Evolutionary conservation across 2,113 vertebrate genomes (phyloP), one percentile per base, ranked within the genome.

Genomic region (Lycaon pictus): DNA sequence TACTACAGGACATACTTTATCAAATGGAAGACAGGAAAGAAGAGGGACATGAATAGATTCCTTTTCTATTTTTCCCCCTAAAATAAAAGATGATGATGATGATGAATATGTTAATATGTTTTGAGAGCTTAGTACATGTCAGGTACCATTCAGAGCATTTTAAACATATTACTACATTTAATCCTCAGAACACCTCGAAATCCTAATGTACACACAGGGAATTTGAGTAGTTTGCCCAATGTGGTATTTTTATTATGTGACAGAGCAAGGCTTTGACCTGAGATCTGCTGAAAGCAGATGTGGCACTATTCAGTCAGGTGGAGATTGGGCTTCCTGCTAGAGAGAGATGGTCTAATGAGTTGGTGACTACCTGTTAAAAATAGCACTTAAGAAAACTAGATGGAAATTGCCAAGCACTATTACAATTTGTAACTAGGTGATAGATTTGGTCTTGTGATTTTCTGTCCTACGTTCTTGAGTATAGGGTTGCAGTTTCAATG

Each of bases 401-500:
- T 97, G 89, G 71, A 79, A 63, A 5, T 6, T 84, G 48, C 93
- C 65, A 29, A 93, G 83, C 90, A 85, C 90, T 96, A 93, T 92
- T 96, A 96, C 83, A 16, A 32, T 96, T 58, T 98, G 55, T 92
- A 97, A 97, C 95, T 71, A 95, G 87, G 84, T 97, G 97, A 89
- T 92, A 74, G 89, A 92, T 87, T 83, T 96, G 87, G 81, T 98
- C 79, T 80, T 94, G 51, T 97, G 77, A 85, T 96, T 10, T 96
- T 37, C 37, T 7, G 51, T 11, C 16, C 74, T 8, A n/a, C 62
- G 22, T 77, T 96, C 92, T 84, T 93, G 80, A 95, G 69, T 97
- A 58, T 85, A 96, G 88, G 19, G 88, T 97, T 98, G 35, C 83
- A 98, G 88, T 97, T 98, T 88, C 19, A 74, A 23, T 86, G 60